Evolutionary conservation across 2,797 vertebrate genomes (phyloP).

Genomic region (Thaleichthys pacificus): DNA sequence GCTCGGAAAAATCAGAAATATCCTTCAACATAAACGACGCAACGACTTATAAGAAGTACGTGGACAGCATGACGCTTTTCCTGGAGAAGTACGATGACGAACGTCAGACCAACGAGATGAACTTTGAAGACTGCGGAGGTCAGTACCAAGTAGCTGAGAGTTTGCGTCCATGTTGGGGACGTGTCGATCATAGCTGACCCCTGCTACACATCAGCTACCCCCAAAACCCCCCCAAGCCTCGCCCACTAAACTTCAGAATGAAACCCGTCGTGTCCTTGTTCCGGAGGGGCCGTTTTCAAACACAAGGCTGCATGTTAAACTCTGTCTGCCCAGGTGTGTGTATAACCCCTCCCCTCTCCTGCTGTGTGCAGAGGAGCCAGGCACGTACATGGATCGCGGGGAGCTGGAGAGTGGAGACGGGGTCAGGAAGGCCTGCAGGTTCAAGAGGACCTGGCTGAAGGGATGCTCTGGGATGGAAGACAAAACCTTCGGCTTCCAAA

Average conservation of each 20-base stretch:
- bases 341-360: not conserved
- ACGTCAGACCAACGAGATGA: slow-evolving; percentile 47
- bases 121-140: slow-evolving; percentile 84
- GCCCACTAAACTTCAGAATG: too few relatives aligned
- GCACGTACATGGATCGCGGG: slow-evolving; percentile 68
- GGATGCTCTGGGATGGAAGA: slow-evolving; percentile 81
- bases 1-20: slow-evolving; percentile 88
- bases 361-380: slow-evolving; percentile 60
- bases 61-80: slow-evolving; percentile 61
- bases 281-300: not conserved
- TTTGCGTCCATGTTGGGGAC: too few relatives aligned
- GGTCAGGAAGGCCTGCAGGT: slow-evolving; percentile 80
- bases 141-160: slow-evolving; percentile 46
- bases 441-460: slow-evolving; percentile 74
- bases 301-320: not conserved
- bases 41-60: slow-evolving; percentile 54
- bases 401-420: slow-evolving; percentile 42
- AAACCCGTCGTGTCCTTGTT: too few relatives aligned
- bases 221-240: too few relatives aligned
- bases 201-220: too few relatives aligned
- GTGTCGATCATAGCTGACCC: too few relatives aligned
- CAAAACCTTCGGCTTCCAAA: slow-evolving; percentile 74
- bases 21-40: slow-evolving; percentile 56
- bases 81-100: slow-evolving; percentile 62
- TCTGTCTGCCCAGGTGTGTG: not conserved